Conservation (phyloP, 2,113 vertebrate genomes). For the Leucosticte australis region DNA sequence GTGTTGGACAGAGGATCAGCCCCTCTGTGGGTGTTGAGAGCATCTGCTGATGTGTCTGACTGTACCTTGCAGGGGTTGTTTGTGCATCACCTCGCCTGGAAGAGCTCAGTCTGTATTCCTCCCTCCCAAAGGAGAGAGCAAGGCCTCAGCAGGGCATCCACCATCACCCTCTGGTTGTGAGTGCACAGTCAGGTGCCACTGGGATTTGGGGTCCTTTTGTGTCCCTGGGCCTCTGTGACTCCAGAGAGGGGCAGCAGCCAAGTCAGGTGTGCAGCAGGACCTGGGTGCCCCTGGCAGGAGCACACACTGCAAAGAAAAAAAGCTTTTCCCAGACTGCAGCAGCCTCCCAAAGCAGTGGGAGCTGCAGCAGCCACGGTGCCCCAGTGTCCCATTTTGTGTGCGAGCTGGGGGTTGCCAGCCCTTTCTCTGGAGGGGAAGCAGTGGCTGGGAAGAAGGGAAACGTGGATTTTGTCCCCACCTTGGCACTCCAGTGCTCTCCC, state of each 20-base stretch:
- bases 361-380: rapidly evolving
- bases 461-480: not conserved
- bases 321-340: not conserved
- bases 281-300: not conserved
- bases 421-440: not conserved
- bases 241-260: not conserved
- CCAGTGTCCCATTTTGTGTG: rapidly evolving
- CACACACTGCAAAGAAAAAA: not conserved
- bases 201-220: not conserved
- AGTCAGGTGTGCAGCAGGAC: rapidly evolving
- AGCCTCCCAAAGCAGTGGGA: not conserved
- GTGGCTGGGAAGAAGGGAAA: not conserved
- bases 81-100: not conserved
- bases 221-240: not conserved
- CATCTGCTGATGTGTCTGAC: not conserved
- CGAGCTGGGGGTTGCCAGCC: not conserved
- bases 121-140: not conserved
- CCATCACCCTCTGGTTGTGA: not conserved
- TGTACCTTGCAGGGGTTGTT: not conserved
- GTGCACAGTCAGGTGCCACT: not conserved
- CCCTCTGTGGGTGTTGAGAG: not conserved
- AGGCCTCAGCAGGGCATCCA: not conserved
- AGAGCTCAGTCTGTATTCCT: not conserved
- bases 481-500: not conserved
- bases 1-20: not conserved